Conservation (phyloP, 2,888 invertebrate genomes). For the Nephrocerus scutellatus region DNA sequence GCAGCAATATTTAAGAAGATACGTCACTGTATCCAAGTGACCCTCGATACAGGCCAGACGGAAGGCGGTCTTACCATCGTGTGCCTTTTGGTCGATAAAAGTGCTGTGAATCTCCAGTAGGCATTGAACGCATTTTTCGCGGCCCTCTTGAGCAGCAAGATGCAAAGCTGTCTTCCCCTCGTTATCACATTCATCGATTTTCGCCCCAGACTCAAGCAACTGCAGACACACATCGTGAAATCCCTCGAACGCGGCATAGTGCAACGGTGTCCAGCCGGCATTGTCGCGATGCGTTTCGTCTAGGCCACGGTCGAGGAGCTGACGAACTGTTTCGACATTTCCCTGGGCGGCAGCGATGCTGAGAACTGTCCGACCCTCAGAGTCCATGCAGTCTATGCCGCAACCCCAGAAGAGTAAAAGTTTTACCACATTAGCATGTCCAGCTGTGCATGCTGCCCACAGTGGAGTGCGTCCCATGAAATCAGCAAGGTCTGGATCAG, state of each 20-base stretch:
- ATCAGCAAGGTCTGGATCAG: constrained; percentile 84
- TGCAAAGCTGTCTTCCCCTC: constrained; percentile 84
- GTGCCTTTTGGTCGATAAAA: constrained; percentile 76
- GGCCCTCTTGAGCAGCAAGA: constrained; percentile 84
- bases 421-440: constrained; percentile 78
- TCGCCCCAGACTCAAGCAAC: constrained; percentile 74
- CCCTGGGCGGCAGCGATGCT: constrained; percentile 81
- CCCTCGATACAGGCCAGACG: constrained; percentile 54
- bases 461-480: constrained; percentile 74
- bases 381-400: constrained; percentile 89
- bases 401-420: constrained; percentile 91
- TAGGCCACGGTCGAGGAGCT: constrained; percentile 77
- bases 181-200: constrained; percentile 83
- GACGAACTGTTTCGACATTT: constrained; percentile 80
- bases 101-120: constrained; percentile 69
- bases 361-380: constrained; percentile 84
- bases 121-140: constrained; percentile 53
- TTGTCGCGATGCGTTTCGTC: constrained; percentile 87
- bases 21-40: constrained; percentile 60
- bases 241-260: constrained; percentile 92
- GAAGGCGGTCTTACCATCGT: constrained; percentile 84
- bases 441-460: constrained; percentile 90
- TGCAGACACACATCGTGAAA: constrained; percentile 46
- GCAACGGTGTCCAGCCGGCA: constrained; percentile 94
- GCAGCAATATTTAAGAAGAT: constrained; percentile 66